Percentiles rank a stretch among this genome's conserved stretches.
phyloP scores from a whole-genome alignment of 2,113 vertebrate genomes.

The Solea senegalensis region DNA sequence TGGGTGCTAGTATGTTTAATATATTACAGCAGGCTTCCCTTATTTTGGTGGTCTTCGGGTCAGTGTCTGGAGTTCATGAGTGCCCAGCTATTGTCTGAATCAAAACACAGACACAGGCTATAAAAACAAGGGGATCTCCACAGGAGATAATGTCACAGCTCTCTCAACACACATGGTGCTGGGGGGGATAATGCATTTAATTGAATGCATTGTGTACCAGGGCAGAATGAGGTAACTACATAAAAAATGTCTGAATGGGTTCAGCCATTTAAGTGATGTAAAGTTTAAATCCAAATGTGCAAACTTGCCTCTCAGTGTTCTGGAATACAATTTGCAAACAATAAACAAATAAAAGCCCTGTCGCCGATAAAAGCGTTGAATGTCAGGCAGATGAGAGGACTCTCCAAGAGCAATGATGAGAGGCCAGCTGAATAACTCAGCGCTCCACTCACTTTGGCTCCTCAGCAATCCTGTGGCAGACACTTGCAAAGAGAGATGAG shows the following conservation, averaged over 20 bases:
- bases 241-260: slow-evolving; percentile 33
- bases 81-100: slow-evolving; percentile 76
- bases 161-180: slow-evolving; percentile 62
- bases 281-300: slow-evolving; percentile 36
- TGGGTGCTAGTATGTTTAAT: slow-evolving; percentile 48
- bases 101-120: slow-evolving; percentile 80
- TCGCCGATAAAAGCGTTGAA: slow-evolving; percentile 44
- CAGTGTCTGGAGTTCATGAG: slow-evolving; percentile 70
- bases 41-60: slow-evolving; percentile 71
- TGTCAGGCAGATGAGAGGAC: slow-evolving; percentile 60
- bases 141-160: slow-evolving; percentile 73
- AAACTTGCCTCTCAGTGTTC: slow-evolving; percentile 51
- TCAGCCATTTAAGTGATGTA: slow-evolving; percentile 14
- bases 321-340: slow-evolving; percentile 46
- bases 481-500: slow-evolving; percentile 36
- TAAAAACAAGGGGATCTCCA: slow-evolving; percentile 73
- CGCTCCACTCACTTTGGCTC: slow-evolving; percentile 72
- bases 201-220: slow-evolving; percentile 40
- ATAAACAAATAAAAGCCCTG: slow-evolving; percentile 36
- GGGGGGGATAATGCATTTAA: slow-evolving; percentile 53
- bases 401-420: slow-evolving; percentile 67
- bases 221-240: slow-evolving; percentile 35
- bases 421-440: slow-evolving; percentile 74
- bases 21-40: slow-evolving; percentile 49
- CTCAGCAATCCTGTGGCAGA: slow-evolving; percentile 67